Base-by-base conservation (phyloP, 2,797 vertebrate genomes). In the Hydrocynus forskahlii region DNA sequence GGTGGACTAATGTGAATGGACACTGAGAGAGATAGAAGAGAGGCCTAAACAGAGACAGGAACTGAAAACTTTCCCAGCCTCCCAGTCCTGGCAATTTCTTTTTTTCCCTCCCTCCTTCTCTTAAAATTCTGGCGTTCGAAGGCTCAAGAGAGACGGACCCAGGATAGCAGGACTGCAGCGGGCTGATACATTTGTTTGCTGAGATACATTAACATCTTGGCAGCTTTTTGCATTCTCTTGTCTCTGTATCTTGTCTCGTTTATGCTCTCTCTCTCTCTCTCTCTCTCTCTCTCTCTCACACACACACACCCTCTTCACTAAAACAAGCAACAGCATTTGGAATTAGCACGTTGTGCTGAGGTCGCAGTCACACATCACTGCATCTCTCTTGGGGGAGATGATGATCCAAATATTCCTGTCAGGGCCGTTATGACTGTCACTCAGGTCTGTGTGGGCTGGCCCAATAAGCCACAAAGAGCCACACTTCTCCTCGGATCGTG, bases 181-280 rank as follows among this genome's bases (percentile, higher is more conserved):
- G 6, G 0, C 68, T 82, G 88, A 89, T 88, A 87, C 13, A 81
- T 71, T 89, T 89, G 86, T 88, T 84, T 85, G 69, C 60, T 76
- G 75, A 83, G 81, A 86, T 35, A 70, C 79, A 81, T 82, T 74
- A 83, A 75, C 74, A 81, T 64, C 71, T 75, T 76, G 70, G 78
- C 77, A 83, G 62, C 77, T 48, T 66, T 59, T 59, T 52, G 35
- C 62, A 29, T 52, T 4, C 69, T 64, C 52, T 64, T 83, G 67
- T 72, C 25, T 75, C 43, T 67, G 73, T 14, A 6, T 29, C 59
- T 76, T 48, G 29, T 52, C 35, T 62, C 57, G 25, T 64, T 50
- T 40, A 76, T 68, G 70, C 64, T 66, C 25, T 81, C 45, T 66
- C 70, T 23, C 35, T 29, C 29, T 29, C 29, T 29, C 29, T 29